A percentile compares a stretch with the other conserved stretches of the same genome.
These are phyloP conservation scores for Myzus persicae DNA, from an alignment of 1,140 invertebrate species.

Conservation along the genomic window DNA sequence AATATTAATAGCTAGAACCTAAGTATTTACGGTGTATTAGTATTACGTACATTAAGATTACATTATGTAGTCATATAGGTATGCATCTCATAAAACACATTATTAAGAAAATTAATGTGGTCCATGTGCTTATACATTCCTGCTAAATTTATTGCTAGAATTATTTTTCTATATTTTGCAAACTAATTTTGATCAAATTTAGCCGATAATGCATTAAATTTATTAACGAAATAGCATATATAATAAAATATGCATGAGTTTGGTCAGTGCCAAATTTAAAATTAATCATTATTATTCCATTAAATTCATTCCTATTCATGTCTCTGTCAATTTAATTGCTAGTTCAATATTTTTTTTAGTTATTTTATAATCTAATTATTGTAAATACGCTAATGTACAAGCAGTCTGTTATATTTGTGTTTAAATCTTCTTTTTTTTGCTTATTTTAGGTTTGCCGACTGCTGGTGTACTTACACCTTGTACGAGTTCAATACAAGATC, in stretches of 20 bases:
- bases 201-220: neutral
- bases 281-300: neutral
- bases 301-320: neutral
- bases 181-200: neutral
- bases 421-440: neutral
- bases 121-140: neutral
- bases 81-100: slow-evolving; percentile 30
- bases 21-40: slow-evolving; percentile 25
- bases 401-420: neutral
- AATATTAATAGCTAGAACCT: slow-evolving; percentile 42
- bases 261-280: neutral
- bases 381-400: neutral
- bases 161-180: neutral
- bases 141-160: slow-evolving; percentile 21
- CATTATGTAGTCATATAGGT: neutral
- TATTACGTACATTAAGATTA: slow-evolving; percentile 30
- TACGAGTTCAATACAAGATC: slow-evolving; percentile 42
- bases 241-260: slow-evolving; percentile 20
- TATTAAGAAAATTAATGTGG: slow-evolving; percentile 19
- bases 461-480: slow-evolving; percentile 30
- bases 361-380: neutral
- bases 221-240: slow-evolving; percentile 3
- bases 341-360: neutral
- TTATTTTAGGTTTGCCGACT: slow-evolving; percentile 41
- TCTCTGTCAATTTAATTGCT: neutral